A percentile compares a stretch with the other conserved stretches of the same genome.
These are phyloP conservation scores for Eunapius fragilis DNA, from an alignment of 37 sponge, comb jelly and placozoan genomes.

Conservation along the genomic window DNA sequence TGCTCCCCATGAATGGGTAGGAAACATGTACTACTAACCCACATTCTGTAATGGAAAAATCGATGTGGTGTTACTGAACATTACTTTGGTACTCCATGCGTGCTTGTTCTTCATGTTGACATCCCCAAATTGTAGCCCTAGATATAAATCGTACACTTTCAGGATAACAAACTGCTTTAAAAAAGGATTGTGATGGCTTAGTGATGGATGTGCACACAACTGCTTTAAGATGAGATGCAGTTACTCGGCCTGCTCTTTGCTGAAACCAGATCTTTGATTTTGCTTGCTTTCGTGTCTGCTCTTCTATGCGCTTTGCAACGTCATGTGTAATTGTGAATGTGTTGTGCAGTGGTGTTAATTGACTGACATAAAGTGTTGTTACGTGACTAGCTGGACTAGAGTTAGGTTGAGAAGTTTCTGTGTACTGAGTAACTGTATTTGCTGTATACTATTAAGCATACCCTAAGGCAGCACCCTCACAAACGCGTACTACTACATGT, in stretches of 20 bases:
- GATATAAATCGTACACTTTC: slow-evolving; percentile 22
- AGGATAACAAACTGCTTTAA: slow-evolving; percentile 54
- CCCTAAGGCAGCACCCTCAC: no score
- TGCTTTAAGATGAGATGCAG: slow-evolving; percentile 54
- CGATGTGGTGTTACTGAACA: slow-evolving; percentile 8
- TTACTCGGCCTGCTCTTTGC: slow-evolving; percentile 63
- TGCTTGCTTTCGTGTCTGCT: slow-evolving; percentile 36
- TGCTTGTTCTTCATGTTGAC: slow-evolving; percentile 51
- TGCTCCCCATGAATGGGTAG: slow-evolving; percentile 50
- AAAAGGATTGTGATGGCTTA: slow-evolving; percentile 48
- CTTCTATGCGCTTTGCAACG: slow-evolving; percentile 17
- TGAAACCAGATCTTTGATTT: slow-evolving; percentile 48
- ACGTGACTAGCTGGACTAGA: no score
- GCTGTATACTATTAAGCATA: no score
- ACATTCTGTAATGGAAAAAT: slow-evolving; percentile 12
- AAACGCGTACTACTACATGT: no score
- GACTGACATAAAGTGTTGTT: slow-evolving; percentile 13
- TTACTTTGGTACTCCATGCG: slow-evolving; percentile 6
- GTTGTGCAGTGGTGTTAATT: no score
- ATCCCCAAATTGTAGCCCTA: slow-evolving; percentile 52
- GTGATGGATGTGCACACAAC: slow-evolving; percentile 26
- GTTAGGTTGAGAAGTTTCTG: no score
- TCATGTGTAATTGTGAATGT: slow-evolving; percentile 22
- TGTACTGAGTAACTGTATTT: no score
- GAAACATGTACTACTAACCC: slow-evolving; percentile 35